Base-by-base conservation (phyloP, 2,888 invertebrate genomes). In the Fragum whitleyi region DNA sequence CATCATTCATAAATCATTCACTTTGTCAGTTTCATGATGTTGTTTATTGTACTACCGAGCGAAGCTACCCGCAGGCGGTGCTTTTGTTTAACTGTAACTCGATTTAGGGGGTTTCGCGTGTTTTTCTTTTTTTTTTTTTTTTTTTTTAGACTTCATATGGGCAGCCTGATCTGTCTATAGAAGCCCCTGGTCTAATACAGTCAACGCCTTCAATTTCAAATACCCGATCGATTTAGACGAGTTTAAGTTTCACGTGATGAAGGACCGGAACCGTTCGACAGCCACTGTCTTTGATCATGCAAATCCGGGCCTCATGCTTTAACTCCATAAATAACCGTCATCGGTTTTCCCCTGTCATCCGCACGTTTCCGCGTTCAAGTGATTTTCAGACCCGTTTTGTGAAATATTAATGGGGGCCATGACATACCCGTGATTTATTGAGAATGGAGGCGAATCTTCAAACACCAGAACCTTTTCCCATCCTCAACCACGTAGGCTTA, bases 381-480 rank as follows among this genome's bases (percentile, higher is more conserved):
- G 73, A 61, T 69, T 73, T 78, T 57, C 68, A 73, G 47, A 73
- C 73, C 28, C 11, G 71, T 77, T 73, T 59, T 68, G 73, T 78
- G 53, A 78, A 78, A 78, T 78, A 78, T 78, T 78, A 73, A 78
- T 78, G 68, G 61, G 29, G 14, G n/a, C 23, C n/a, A 26, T 42
- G 57, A 36, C 23, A 72, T 65, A 23, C 3, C 26, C 29, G 16
- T 77, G 72, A 78, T 78, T 73, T 78, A 78, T 73, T 28, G 47
- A 47, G 47, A 47, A 47, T n/a, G 47, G 47, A 47, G 47, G 47
- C 47, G 47, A 47, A 47, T 16, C 47, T n/a, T 47, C n/a, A 19
- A 47, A 47, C 47, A 9, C 9, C 32, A 36, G 16, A 42, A 57
- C 11, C 39, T 47, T 36, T 36, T 36, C 32, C 32, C 32, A 36